Percentiles rank a stretch among this genome's conserved stretches.
phyloP scores from a whole-genome alignment of 2,797 vertebrate genomes.

The Microctenopoma stevenorrisi region DNA sequence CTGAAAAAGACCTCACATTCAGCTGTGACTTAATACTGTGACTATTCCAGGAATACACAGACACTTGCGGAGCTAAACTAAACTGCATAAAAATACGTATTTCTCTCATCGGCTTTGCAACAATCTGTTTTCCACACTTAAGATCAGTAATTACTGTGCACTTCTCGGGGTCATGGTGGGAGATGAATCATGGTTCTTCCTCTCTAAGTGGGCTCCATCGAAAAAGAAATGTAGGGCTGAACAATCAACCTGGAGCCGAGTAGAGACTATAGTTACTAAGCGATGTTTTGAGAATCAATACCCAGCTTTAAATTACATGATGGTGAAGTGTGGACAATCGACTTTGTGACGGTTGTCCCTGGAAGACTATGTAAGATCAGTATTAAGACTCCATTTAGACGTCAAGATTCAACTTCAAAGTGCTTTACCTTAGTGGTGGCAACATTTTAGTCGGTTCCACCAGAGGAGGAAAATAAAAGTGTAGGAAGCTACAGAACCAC shows the following conservation, averaged over 20 bases:
- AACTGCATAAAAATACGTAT: not conserved
- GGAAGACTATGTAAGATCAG: slow-evolving; percentile 15
- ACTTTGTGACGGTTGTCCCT: slow-evolving; percentile 5
- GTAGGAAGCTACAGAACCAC: no score
- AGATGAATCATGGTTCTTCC: slow-evolving; percentile 4
- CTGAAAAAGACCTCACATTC: not conserved
- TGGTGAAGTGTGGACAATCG: slow-evolving; percentile 2
- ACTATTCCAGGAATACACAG: not conserved
- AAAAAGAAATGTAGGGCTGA: slow-evolving; percentile 19
- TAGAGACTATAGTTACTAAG: slow-evolving; percentile 14
- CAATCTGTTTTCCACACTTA: not conserved
- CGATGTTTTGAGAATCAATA: slow-evolving; percentile 40
- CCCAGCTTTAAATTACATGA: slow-evolving; percentile 21
- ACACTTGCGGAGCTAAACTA: not conserved
- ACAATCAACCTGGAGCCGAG: slow-evolving; percentile 24
- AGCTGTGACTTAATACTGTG: not conserved
- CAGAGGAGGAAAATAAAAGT: not conserved
- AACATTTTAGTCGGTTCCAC: not conserved
- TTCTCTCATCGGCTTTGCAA: not conserved
- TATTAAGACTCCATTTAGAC: slow-evolving; percentile 11
- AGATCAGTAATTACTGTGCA: slow-evolving; percentile 11
- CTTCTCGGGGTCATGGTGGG: slow-evolving; percentile 23
- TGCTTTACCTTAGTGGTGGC: no score
- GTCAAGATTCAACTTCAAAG: not conserved
- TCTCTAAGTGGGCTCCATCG: slow-evolving; percentile 21